phyloP scores from a whole-genome alignment of 2,113 vertebrate species.

The Marmota monax region DNA sequence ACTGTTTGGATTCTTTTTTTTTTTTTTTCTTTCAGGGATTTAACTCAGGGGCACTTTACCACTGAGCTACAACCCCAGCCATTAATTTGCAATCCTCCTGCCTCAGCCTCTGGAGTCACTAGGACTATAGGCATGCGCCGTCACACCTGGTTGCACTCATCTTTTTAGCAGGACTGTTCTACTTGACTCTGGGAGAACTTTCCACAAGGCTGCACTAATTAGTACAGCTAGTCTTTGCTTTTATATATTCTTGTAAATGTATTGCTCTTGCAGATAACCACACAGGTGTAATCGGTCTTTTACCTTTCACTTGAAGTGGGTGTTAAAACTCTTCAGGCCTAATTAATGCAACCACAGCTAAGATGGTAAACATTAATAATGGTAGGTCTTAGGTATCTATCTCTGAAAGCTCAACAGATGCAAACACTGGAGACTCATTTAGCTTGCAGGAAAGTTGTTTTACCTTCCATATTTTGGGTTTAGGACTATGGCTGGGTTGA shows the following conservation, averaged over 20 bases:
- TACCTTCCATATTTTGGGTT: background rate
- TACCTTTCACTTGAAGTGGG: constrained; percentile 96
- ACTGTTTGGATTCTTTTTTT: constrained; percentile 90
- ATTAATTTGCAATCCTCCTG: no score
- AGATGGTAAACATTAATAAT: background rate
- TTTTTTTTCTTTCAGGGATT: no score
- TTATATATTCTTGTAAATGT: constrained; percentile 90
- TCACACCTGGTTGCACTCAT: constrained; percentile 82
- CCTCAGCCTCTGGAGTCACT: no score
- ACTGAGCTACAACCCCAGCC: no score
- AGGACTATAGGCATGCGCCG: no score
- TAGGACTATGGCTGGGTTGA: background rate
- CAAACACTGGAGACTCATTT: background rate
- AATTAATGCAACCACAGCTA: constrained; percentile 86
- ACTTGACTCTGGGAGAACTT: constrained; percentile 94
- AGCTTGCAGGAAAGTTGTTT: background rate
- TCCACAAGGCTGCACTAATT: constrained; percentile 94
- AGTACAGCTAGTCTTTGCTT: constrained; percentile 94
- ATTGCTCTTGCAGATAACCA: constrained; percentile 93
- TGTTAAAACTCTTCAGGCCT: constrained; percentile 96
- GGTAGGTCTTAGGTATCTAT: background rate
- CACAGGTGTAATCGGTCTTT: constrained; percentile 97
- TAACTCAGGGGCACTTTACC: no score
- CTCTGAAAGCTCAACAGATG: background rate
- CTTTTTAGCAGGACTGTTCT: constrained; percentile 93